These are phyloP conservation scores for Callimorpha dominula DNA, from an alignment of 2,888 invertebrate genomes.

Conservation along the genomic window DNA sequence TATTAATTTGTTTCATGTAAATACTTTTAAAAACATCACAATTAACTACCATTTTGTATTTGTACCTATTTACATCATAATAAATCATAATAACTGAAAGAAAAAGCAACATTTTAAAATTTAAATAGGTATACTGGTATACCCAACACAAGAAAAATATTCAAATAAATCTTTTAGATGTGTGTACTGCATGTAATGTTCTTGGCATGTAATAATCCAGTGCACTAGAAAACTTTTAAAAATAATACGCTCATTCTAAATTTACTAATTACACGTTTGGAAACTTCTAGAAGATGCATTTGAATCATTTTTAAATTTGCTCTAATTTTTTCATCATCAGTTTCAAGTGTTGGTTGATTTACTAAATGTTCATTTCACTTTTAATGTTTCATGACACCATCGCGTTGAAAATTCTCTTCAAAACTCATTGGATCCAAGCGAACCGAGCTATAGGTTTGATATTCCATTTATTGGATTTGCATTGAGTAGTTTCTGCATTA, in stretches of 20 bases:
- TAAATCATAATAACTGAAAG: neutral
- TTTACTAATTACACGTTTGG: slow-evolving; percentile 1
- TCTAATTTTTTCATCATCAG: neutral
- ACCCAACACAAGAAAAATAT: slow-evolving; percentile 5
- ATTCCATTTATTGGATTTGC: slow-evolving; percentile 80
- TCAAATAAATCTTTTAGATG: slow-evolving; percentile 37
- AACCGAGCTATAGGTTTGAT: slow-evolving; percentile 86
- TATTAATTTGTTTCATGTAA: slow-evolving; percentile 4
- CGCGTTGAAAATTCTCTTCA: slow-evolving; percentile 75
- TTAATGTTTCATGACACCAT: slow-evolving; percentile 83
- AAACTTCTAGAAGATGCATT: slow-evolving; percentile 32
- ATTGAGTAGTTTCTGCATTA: slow-evolving; percentile 75
- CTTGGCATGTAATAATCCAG: slow-evolving; percentile 7
- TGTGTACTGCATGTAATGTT: slow-evolving; percentile 13
- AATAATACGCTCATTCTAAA: neutral
- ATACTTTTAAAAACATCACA: slow-evolving; percentile 8
- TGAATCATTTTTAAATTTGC: slow-evolving; percentile 17
- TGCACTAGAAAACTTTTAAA: neutral
- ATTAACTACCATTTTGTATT: slow-evolving; percentile 6
- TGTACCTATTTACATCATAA: slow-evolving; percentile 5
- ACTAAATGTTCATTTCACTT: slow-evolving; percentile 73
- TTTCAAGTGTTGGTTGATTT: slow-evolving; percentile 38
- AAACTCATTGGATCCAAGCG: slow-evolving; percentile 78
- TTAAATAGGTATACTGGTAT: neutral
- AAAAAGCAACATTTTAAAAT: slow-evolving; percentile 1